Percentiles rank a stretch among this genome's conserved stretches.
These are phyloP conservation scores for Machimus rusticus DNA, from an alignment of 2,888 invertebrate genomes.

Conservation along the genomic window DNA sequence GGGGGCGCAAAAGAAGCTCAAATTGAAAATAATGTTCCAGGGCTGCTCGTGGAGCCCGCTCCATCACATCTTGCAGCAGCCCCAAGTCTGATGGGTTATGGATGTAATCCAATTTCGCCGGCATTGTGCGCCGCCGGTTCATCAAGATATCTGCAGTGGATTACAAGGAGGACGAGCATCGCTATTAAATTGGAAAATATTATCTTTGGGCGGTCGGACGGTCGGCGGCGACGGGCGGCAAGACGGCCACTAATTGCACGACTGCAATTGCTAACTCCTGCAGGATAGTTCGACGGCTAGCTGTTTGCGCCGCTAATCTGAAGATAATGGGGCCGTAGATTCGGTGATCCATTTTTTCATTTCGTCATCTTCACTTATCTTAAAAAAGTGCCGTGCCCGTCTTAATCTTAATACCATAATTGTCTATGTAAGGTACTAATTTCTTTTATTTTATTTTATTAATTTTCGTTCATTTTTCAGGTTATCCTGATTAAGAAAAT, in stretches of 20 bases:
- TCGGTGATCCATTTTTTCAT: background rate
- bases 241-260: background rate
- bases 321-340: background rate
- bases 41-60: conserved; percentile 4
- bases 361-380: background rate
- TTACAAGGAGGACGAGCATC: background rate
- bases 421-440: too few species aligned
- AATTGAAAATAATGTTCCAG: conserved; percentile 23
- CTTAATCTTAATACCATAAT: too few species aligned
- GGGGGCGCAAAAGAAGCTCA: background rate
- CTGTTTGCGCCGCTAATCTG: background rate
- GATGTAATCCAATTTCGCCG: conserved; percentile 28
- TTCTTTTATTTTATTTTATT: too few species aligned
- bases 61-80: conserved; percentile 10
- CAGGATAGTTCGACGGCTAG: background rate
- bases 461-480: too few species aligned
- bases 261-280: conserved; percentile 1
- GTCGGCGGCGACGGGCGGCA: background rate
- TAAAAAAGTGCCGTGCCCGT: too few species aligned
- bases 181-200: conserved; percentile 33
- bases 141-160: conserved; percentile 30
- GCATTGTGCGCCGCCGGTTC: background rate
- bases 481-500: too few species aligned
- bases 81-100: conserved; percentile 13
- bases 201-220: background rate